Evolutionary conservation across 2,888 invertebrate species (phyloP).

Genomic region (Sacculina carcini): DNA sequence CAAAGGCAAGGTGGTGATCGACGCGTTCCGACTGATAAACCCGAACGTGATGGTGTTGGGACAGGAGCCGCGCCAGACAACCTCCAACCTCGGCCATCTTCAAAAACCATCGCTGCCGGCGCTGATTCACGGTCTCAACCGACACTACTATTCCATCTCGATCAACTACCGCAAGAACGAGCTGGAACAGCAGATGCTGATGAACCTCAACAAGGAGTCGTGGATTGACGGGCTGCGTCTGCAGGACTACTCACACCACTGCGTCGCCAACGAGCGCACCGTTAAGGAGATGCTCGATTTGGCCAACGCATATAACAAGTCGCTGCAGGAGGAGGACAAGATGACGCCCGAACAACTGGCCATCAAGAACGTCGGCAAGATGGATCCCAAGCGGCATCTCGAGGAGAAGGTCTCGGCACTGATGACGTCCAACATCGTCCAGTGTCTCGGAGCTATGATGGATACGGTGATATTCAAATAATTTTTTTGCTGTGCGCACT

Average conservation of each 20-base stretch:
- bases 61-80: constrained; percentile 94
- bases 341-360: constrained; percentile 98
- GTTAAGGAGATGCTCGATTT: constrained; percentile 89
- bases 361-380: constrained; percentile 96
- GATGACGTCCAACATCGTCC: constrained; percentile 92
- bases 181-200: constrained; percentile 92
- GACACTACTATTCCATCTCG: constrained; percentile 97
- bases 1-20: constrained; percentile 98
- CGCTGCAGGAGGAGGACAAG: constrained; percentile 88
- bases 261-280: constrained; percentile 71
- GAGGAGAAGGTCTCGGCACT: constrained; percentile 86
- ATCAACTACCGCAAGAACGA: constrained; percentile 99
- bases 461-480: constrained; percentile 74
- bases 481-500: too few species aligned
- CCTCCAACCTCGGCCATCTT: constrained; percentile 91
- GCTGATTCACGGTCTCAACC: constrained; percentile 87
- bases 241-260: constrained; percentile 74
- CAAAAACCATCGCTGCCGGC: constrained; percentile 97
- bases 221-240: constrained; percentile 85
- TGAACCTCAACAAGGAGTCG: constrained; percentile 94
- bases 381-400: constrained; percentile 95
- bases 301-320: constrained; percentile 87
- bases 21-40: constrained; percentile 95
- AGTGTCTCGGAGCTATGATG: constrained; percentile 88
- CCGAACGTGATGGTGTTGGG: constrained; percentile 97